Percentiles rank a stretch among this genome's conserved stretches.
These are phyloP conservation scores for Drosophila ercepeae DNA, from an alignment of 1,140 invertebrate genomes.

Conservation along the genomic window DNA sequence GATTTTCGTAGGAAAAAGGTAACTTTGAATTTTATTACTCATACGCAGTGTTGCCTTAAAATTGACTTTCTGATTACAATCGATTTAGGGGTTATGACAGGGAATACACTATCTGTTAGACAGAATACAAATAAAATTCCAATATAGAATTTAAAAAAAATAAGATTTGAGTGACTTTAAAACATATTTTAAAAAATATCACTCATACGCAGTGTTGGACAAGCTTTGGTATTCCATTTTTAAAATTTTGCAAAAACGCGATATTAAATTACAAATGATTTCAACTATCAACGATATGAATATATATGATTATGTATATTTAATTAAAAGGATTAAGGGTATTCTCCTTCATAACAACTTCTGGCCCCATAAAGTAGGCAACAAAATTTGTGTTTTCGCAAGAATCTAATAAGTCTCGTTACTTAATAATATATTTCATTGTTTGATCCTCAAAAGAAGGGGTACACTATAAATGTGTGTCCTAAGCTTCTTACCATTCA, in stretches of 20 bases:
- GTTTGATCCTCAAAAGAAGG: not conserved
- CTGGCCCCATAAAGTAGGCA: not conserved
- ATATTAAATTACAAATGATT: too few species aligned
- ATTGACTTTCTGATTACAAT: not conserved
- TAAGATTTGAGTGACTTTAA: not conserved
- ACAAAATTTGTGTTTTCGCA: not conserved
- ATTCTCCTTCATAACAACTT: too few species aligned
- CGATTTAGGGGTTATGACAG: too few species aligned
- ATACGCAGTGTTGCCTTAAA: not conserved
- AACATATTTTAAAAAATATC: not conserved
- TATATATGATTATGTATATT: too few species aligned
- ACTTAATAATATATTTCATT: not conserved
- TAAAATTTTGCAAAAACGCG: too few species aligned
- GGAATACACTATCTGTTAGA: too few species aligned
- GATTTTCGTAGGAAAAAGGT: not conserved
- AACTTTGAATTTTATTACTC: not conserved
- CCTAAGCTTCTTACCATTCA: conserved; percentile 17
- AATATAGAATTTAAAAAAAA: not conserved
- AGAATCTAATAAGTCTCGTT: too few species aligned
- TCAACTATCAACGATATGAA: too few species aligned
- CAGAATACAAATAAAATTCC: too few species aligned
- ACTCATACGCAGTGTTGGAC: not conserved
- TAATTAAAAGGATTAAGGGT: too few species aligned
- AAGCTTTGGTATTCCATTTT: too few species aligned
- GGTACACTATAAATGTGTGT: not conserved